These are phyloP conservation scores for Lasioglossum pauxillum DNA, from an alignment of 2,888 invertebrate genomes.

Conservation along the genomic window DNA sequence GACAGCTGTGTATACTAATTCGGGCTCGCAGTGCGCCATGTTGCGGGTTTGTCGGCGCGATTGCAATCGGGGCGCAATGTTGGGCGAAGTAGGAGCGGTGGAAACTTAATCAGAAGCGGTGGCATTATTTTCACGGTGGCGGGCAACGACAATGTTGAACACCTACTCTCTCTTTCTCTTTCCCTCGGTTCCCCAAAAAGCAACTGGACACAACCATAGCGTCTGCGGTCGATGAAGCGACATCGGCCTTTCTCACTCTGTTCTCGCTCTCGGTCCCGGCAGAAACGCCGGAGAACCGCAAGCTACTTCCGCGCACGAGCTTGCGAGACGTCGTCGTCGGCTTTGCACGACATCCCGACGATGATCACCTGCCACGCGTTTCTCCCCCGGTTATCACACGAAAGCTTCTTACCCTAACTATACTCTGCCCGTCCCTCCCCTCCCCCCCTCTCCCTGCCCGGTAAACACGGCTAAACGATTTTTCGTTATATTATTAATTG, in stretches of 20 bases:
- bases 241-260: conserved; percentile 36
- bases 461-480: conserved; percentile 67
- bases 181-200: conserved; percentile 36
- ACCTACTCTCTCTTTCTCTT: conserved; percentile 11
- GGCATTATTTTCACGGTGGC: conserved; percentile 6
- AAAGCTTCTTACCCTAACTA: conserved; percentile 64
- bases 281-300: background rate
- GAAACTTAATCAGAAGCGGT: background rate
- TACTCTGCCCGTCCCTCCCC: conserved; percentile 25
- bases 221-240: conserved; percentile 20
- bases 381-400: conserved; percentile 65
- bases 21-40: background rate
- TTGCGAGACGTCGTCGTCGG: background rate
- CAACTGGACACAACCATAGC: conserved; percentile 51
- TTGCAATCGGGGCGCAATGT: background rate
- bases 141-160: conserved; percentile 22
- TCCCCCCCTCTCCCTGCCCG: conserved; percentile 5
- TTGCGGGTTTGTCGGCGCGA: background rate
- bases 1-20: background rate
- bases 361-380: conserved; percentile 16
- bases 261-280: conserved; percentile 2
- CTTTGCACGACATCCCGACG: background rate
- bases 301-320: background rate
- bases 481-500: conserved; percentile 75
- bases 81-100: background rate